Conservation (phyloP, 2,113 vertebrate genomes). For the Notarius quadriscutis region DNA sequence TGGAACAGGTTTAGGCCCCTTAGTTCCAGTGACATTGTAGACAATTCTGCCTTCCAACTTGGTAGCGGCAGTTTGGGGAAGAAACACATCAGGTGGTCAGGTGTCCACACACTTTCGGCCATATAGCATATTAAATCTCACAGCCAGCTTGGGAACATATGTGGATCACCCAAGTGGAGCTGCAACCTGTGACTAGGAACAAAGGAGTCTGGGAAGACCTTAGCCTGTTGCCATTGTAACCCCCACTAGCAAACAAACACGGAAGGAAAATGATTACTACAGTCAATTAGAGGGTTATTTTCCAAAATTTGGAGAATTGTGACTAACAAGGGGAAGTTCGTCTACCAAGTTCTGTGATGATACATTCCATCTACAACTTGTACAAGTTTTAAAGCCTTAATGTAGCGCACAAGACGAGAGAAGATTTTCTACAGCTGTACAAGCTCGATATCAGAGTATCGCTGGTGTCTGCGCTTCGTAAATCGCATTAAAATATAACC, state of each 20-base stretch:
- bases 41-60: not conserved
- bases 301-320: not conserved
- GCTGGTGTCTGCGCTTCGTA: not conserved
- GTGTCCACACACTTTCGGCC: not conserved
- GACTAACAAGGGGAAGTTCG: not conserved
- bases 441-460: not conserved
- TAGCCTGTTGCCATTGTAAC: not conserved
- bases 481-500: not conserved
- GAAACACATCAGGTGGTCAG: not conserved
- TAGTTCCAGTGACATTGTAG: not conserved
- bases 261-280: not conserved
- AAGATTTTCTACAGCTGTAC: not conserved
- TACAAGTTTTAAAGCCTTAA: not conserved
- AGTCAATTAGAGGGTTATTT: not conserved
- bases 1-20: not conserved
- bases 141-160: not conserved
- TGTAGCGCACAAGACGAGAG: not conserved
- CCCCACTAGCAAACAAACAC: not conserved
- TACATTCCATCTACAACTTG: not conserved
- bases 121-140: not conserved
- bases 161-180: not conserved
- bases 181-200: not conserved
- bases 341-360: not conserved
- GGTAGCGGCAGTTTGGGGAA: not conserved
- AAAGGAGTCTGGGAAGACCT: not conserved